phyloP scores from a whole-genome alignment of 2,113 vertebrate species.

The Pipa parva region DNA sequence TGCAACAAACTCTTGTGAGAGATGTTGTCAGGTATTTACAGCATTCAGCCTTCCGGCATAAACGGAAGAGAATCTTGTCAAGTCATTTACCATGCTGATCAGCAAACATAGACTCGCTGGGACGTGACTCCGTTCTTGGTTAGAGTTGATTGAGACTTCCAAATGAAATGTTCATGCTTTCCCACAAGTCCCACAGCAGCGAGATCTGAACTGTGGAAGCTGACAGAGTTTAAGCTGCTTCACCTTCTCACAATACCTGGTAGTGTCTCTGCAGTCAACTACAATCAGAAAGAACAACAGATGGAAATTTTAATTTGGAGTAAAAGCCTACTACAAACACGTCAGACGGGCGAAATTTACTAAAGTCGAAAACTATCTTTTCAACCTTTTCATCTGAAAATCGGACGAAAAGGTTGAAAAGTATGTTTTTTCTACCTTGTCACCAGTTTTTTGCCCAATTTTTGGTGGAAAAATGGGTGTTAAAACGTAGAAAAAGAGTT shows the following conservation, averaged over 20 bases:
- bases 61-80: constrained; percentile 49
- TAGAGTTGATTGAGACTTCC: constrained; percentile 6
- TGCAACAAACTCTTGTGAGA: constrained; percentile 1
- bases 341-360: no score
- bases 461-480: no score
- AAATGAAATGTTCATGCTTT: constrained; percentile 68
- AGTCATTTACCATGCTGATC: constrained; percentile 43
- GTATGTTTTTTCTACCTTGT: no score
- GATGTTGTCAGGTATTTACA: constrained; percentile 21
- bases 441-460: no score
- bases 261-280: constrained; percentile 90
- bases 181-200: constrained; percentile 87
- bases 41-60: constrained; percentile 48
- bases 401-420: no score
- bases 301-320: no score
- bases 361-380: no score
- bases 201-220: constrained; percentile 82
- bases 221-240: constrained; percentile 88
- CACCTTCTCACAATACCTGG: constrained; percentile 92
- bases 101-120: constrained; percentile 30
- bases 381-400: no score
- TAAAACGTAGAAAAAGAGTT: no score
- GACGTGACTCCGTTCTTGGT: constrained; percentile 10
- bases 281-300: constrained; percentile 44
- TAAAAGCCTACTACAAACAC: no score